These are phyloP conservation scores for Therioaphis trifolii DNA, from an alignment of 2,888 invertebrate species.

Conservation along the genomic window DNA sequence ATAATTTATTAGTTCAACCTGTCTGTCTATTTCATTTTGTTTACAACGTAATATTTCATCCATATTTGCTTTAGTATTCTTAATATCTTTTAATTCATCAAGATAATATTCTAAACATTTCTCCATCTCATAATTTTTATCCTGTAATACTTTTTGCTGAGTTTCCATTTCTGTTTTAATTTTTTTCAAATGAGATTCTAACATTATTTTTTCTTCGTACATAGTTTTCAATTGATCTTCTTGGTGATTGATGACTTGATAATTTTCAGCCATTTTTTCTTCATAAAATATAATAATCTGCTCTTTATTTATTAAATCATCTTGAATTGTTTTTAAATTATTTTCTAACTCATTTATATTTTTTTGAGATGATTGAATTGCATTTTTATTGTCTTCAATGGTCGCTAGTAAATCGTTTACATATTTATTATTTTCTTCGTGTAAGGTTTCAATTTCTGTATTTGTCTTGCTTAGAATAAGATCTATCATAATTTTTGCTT, in stretches of 20 bases:
- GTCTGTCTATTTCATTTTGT: constrained; percentile 42
- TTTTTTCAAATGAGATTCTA: constrained; percentile 20
- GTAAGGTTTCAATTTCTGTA: constrained; percentile 51
- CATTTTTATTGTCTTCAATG: constrained; percentile 34
- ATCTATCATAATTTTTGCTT: constrained; percentile 57
- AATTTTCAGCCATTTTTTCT: constrained; percentile 44
- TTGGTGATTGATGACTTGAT: neutral
- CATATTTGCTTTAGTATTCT: neutral
- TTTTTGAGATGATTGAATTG: constrained; percentile 2
- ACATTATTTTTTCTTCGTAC: constrained; percentile 37
- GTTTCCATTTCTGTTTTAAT: constrained; percentile 28
- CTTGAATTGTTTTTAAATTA: constrained; percentile 26
- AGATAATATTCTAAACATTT: constrained; percentile 43
- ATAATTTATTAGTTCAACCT: neutral
- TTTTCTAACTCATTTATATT: constrained; percentile 18
- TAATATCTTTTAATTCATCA: constrained; percentile 37
- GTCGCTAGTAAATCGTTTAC: neutral
- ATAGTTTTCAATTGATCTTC: constrained; percentile 37
- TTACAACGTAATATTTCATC: constrained; percentile 33
- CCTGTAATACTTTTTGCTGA: constrained; percentile 27
- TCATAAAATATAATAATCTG: constrained; percentile 17
- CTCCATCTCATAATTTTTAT: constrained; percentile 44
- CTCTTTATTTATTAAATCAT: constrained; percentile 33
- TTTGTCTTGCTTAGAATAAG: constrained; percentile 56
- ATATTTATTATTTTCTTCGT: constrained; percentile 50